phyloP scores from a whole-genome alignment of 1,140 invertebrate species.

The Listronotus bonariensis region DNA sequence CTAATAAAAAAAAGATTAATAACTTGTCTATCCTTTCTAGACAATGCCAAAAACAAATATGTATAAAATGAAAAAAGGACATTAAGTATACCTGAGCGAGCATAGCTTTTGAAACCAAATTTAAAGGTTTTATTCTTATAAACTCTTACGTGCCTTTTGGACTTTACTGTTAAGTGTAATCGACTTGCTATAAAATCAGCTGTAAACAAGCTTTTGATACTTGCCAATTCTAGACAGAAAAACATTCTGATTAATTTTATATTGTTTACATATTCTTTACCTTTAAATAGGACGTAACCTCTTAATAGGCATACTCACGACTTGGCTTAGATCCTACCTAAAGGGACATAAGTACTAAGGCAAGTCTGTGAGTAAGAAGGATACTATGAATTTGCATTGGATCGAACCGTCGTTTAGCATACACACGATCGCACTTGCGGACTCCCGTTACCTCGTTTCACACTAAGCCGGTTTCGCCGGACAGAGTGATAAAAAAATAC shows the following conservation, averaged over 20 bases:
- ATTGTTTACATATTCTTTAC: too few species aligned
- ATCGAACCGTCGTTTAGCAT: too few species aligned
- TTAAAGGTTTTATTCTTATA: conserved; percentile 33
- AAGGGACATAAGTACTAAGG: too few species aligned
- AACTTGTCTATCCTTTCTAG: conserved; percentile 7
- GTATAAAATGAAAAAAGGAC: conserved; percentile 6
- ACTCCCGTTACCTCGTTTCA: too few species aligned
- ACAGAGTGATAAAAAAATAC: too few species aligned
- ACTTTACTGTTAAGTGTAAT: conserved; percentile 25
- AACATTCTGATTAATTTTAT: neutral
- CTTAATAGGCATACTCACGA: too few species aligned
- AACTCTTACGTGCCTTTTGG: conserved; percentile 33
- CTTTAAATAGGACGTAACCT: too few species aligned
- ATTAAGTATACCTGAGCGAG: conserved; percentile 22
- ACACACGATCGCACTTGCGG: too few species aligned
- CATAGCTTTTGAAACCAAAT: conserved; percentile 23
- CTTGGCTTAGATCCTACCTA: too few species aligned
- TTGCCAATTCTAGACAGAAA: conserved; percentile 32
- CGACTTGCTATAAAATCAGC: conserved; percentile 40
- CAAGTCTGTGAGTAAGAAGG: too few species aligned
- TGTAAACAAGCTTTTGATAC: conserved; percentile 36
- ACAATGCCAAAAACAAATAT: conserved; percentile 6
- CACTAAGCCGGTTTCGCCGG: too few species aligned
- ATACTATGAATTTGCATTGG: too few species aligned
- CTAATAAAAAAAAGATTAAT: conserved; percentile 26